These are phyloP conservation scores for Stegodyphus mimosarum DNA, from an alignment of 1,140 invertebrate genomes.

Conservation along the genomic window DNA sequence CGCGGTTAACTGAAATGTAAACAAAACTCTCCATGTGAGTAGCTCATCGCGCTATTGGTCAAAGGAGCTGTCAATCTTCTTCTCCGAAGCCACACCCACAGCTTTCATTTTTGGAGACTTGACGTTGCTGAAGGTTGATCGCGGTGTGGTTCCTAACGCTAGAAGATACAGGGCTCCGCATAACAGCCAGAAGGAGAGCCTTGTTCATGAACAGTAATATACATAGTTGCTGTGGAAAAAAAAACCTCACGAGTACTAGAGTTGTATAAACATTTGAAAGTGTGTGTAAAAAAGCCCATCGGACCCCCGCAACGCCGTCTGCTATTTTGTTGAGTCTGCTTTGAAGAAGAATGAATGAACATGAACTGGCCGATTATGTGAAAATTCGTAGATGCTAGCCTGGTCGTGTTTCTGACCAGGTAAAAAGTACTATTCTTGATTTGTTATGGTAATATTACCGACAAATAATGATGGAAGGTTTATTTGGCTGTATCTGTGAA, in stretches of 20 bases:
- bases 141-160: not conserved
- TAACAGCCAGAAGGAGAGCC: not conserved
- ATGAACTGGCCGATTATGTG: not conserved
- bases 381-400: not conserved
- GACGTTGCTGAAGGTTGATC: slow-evolving; percentile 15
- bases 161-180: not conserved
- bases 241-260: not conserved
- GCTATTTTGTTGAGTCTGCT: too few species aligned
- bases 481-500: not conserved
- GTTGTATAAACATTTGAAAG: not conserved
- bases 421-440: not conserved
- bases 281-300: not conserved
- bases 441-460: not conserved
- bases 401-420: not conserved
- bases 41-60: not conserved
- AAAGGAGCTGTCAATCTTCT: slow-evolving; percentile 21
- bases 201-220: not conserved
- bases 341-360: not conserved
- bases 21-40: slow-evolving; percentile 36
- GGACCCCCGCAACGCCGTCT: too few species aligned
- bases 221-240: not conserved
- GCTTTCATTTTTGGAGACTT: slow-evolving; percentile 10
- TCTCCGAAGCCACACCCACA: not conserved
- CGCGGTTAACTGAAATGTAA: slow-evolving; percentile 6
- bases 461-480: not conserved